These are phyloP conservation scores for Montipora efflorescens DNA, from an alignment of 64 coral and sea anemone genomes.

Conservation along the genomic window DNA sequence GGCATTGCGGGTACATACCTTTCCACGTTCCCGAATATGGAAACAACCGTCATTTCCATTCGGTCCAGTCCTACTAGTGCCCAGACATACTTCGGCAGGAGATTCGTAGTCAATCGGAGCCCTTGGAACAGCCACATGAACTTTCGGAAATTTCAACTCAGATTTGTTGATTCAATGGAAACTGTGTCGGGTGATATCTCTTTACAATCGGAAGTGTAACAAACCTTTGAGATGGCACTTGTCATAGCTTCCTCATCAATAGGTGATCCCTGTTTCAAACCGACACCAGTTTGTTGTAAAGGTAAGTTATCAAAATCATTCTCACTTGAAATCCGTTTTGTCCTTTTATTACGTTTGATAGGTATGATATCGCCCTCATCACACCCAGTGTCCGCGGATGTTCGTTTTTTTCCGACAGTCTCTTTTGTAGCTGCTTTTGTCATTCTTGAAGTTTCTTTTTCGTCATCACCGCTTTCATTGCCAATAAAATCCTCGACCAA, in stretches of 20 bases:
- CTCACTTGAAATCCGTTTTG: conserved; percentile 13
- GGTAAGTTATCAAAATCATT: not conserved
- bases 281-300: not conserved
- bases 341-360: not conserved
- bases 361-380: conserved; percentile 32
- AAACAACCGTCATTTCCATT: no score
- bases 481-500: not conserved
- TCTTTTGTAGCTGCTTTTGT: not conserved
- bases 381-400: not conserved
- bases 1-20: no score
- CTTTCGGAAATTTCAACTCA: no score
- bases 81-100: no score
- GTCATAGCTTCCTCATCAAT: not conserved
- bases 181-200: no score
- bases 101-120: no score
- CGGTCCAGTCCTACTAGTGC: no score
- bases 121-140: no score
- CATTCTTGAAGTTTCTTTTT: not conserved
- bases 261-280: not conserved
- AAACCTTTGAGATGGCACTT: not conserved
- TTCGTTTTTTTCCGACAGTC: conserved; percentile 24
- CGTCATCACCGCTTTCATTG: not conserved
- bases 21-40: no score
- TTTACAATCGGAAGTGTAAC: not conserved
- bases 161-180: no score